A percentile compares a stretch with the other conserved stretches of the same genome.
Evolutionary conservation across 53 echinoderm and acorn worm species (phyloP).

Genomic region (Apostichopus leukothele): DNA sequence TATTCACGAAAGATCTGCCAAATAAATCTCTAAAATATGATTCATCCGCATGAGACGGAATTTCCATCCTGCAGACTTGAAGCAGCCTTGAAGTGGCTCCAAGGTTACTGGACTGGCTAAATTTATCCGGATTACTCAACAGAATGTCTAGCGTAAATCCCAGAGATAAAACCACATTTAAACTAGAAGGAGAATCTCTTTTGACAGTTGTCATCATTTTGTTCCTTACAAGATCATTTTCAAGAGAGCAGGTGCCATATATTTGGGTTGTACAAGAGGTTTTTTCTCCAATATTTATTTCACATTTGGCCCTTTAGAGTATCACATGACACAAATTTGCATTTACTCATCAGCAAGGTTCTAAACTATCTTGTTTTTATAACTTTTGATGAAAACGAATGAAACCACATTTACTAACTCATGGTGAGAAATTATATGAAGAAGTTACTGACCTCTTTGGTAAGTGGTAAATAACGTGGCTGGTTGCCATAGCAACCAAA

Average conservation of each 20-base stretch:
- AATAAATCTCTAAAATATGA: conserved; percentile 18
- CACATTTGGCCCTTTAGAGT: conserved; percentile 38
- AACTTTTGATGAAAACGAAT: no score
- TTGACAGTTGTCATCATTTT: conserved; percentile 35
- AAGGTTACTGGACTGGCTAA: conserved; percentile 27
- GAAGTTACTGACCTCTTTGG: neutral
- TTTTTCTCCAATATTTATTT: conserved; percentile 5
- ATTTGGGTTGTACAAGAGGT: neutral
- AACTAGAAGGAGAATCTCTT: neutral
- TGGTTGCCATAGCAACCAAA: no score
- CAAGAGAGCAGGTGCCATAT: conserved; percentile 38
- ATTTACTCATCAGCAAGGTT: conserved; percentile 1
- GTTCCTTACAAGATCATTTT: conserved; percentile 1
- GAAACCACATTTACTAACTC: conserved; percentile 4
- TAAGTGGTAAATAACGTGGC: no score
- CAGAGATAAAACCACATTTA: conserved; percentile 6
- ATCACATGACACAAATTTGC: conserved; percentile 31
- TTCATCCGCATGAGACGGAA: conserved; percentile 25
- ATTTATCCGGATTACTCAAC: conserved; percentile 39
- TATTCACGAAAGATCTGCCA: neutral
- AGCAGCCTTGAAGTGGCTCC: conserved; percentile 37
- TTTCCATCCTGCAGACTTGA: conserved; percentile 1
- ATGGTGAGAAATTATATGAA: neutral
- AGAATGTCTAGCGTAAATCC: neutral
- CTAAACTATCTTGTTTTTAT: no score